phyloP scores from a whole-genome alignment of 2,113 vertebrate genomes.

The Pogona vitticeps region DNA sequence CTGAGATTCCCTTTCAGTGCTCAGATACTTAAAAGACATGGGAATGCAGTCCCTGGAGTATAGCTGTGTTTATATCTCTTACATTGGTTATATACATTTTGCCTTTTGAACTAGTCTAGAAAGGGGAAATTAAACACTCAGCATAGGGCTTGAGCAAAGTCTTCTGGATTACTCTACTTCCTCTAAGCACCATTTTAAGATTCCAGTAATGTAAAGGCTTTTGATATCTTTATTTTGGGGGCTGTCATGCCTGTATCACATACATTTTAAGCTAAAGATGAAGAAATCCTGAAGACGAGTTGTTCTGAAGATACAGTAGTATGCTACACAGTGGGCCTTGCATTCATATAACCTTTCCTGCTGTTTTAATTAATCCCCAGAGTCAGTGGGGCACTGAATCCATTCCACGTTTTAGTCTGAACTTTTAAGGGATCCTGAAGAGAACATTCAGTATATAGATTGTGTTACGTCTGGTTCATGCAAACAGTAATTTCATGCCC shows the following conservation, averaged over 20 bases:
- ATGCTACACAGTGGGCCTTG: too few relatives aligned
- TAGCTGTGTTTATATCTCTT: slow-evolving; percentile 5
- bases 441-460: too few relatives aligned
- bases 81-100: neutral
- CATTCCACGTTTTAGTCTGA: too few relatives aligned
- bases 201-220: neutral
- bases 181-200: neutral
- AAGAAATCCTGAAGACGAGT: neutral
- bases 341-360: too few relatives aligned
- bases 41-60: slow-evolving; percentile 1
- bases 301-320: too few relatives aligned
- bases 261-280: neutral
- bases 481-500: too few relatives aligned
- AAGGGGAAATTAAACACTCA: slow-evolving; percentile 24
- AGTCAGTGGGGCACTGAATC: too few relatives aligned
- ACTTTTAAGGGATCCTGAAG: too few relatives aligned
- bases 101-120: neutral
- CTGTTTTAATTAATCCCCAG: too few relatives aligned
- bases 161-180: slow-evolving; percentile 14
- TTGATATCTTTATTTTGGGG: slow-evolving; percentile 9
- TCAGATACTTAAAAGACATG: neutral
- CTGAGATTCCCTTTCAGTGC: neutral
- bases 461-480: too few relatives aligned
- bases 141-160: neutral
- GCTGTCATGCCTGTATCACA: neutral